Conservation (phyloP, 2,797 vertebrate species). For the Geotrypetes seraphini region DNA sequence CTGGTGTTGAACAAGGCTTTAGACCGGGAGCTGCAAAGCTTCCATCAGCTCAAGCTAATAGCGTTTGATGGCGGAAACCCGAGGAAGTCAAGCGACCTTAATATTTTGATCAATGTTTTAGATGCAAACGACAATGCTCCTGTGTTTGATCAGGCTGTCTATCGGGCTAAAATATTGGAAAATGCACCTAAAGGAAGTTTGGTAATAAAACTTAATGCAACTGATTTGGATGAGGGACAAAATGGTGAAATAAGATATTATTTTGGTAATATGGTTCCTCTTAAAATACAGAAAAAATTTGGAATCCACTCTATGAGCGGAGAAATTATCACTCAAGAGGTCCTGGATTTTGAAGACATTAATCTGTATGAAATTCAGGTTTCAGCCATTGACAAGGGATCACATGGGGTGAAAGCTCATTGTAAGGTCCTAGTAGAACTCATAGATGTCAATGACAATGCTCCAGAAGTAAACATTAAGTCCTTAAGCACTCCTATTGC, state of each 20-base stretch:
- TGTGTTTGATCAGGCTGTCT: neutral
- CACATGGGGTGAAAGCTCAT: slow-evolving; percentile 22
- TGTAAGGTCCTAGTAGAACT: slow-evolving; percentile 45
- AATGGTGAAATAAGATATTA: slow-evolving; percentile 11
- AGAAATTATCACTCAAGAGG: too few species aligned
- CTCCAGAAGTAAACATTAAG: slow-evolving; percentile 35
- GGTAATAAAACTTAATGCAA: neutral
- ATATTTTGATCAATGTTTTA: neutral
- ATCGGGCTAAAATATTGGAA: neutral
- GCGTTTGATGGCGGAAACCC: slow-evolving; percentile 38
- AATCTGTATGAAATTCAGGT: slow-evolving; percentile 37
- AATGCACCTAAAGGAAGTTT: neutral
- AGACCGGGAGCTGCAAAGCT: slow-evolving; percentile 28
- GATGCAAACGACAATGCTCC: neutral
- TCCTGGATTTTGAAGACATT: slow-evolving; percentile 37
- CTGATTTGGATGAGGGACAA: neutral
- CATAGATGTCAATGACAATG: slow-evolving; percentile 44
- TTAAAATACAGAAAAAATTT: neutral
- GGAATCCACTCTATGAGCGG: slow-evolving; percentile 25
- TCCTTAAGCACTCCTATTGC: slow-evolving; percentile 32
- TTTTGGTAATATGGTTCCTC: neutral
- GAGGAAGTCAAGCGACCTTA: slow-evolving; percentile 24
- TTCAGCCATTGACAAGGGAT: slow-evolving; percentile 33
- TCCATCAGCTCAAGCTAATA: slow-evolving; percentile 23
- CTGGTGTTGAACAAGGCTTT: slow-evolving; percentile 28